A percentile compares a stretch with the other conserved stretches of the same genome.
These are phyloP conservation scores for Neodiprion pinetum DNA, from an alignment of 1,140 invertebrate species.

Conservation along the genomic window DNA sequence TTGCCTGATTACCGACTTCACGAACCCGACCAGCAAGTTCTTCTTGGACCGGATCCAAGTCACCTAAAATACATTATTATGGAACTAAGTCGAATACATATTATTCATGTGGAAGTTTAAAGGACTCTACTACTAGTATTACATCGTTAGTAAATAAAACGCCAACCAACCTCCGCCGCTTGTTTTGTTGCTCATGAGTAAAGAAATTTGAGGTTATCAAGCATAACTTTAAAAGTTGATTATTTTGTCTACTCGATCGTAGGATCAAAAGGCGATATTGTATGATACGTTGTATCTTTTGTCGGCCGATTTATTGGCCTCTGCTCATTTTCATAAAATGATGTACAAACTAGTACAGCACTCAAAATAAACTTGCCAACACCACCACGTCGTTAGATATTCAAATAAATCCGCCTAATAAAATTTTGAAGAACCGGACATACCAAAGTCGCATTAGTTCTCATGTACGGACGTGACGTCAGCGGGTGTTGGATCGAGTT, in stretches of 20 bases:
- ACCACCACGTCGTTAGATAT: no score
- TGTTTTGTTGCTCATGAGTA: neutral
- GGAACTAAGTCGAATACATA: neutral
- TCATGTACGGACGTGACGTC: neutral
- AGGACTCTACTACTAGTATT: no score
- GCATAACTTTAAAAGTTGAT: no score
- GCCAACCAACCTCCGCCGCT: neutral
- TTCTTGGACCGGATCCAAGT: constrained; percentile 73
- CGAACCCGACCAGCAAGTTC: constrained; percentile 80
- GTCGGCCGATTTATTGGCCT: no score
- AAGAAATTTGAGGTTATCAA: neutral
- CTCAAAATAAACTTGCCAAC: no score
- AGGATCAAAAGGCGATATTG: no score
- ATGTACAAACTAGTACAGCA: no score
- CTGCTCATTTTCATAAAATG: no score
- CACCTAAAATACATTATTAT: constrained; percentile 35
- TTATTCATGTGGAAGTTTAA: neutral
- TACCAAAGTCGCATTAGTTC: neutral
- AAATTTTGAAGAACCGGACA: neutral
- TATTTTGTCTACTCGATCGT: no score
- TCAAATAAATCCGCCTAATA: neutral
- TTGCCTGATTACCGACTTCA: constrained; percentile 95
- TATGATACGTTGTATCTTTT: no score
- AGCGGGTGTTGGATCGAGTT: neutral
- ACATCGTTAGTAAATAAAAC: no score